A percentile compares a stretch with the other conserved stretches of the same genome.
phyloP scores from a whole-genome alignment of 64 coral and sea anemone species.

The Pocillopora verrucosa region DNA sequence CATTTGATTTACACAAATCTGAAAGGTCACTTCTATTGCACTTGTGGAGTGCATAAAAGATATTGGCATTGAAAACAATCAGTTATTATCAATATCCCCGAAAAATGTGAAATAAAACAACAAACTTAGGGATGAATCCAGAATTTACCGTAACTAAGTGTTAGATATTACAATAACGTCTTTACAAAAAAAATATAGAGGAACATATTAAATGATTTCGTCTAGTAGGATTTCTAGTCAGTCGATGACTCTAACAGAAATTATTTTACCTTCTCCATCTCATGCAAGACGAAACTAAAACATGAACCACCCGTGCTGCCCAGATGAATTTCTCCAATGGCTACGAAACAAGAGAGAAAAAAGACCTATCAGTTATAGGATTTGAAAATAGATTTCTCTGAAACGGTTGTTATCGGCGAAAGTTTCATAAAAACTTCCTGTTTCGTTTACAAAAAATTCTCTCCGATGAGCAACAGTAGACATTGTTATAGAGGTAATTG shows the following conservation, averaged over 20 bases:
- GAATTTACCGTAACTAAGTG: neutral
- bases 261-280: constrained; percentile 83
- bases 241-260: neutral
- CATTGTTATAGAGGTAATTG: no score
- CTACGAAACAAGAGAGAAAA: constrained; percentile 29
- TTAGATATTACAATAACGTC: neutral
- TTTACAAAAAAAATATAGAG: neutral
- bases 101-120: no score
- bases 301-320: constrained; percentile 68
- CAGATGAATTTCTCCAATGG: constrained; percentile 66
- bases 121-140: neutral
- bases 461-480: neutral
- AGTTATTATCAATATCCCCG: no score
- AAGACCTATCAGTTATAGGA: neutral
- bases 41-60: neutral
- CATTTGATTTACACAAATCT: neutral
- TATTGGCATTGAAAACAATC: no score
- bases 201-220: neutral
- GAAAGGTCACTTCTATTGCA: neutral
- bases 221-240: neutral
- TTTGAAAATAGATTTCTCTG: neutral
- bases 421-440: neutral
- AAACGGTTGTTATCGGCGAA: neutral
- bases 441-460: neutral
- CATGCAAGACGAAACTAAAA: constrained; percentile 81